Evolutionary conservation across 2,797 vertebrate genomes (phyloP).

Genomic region (Gallinago solitaria): DNA sequence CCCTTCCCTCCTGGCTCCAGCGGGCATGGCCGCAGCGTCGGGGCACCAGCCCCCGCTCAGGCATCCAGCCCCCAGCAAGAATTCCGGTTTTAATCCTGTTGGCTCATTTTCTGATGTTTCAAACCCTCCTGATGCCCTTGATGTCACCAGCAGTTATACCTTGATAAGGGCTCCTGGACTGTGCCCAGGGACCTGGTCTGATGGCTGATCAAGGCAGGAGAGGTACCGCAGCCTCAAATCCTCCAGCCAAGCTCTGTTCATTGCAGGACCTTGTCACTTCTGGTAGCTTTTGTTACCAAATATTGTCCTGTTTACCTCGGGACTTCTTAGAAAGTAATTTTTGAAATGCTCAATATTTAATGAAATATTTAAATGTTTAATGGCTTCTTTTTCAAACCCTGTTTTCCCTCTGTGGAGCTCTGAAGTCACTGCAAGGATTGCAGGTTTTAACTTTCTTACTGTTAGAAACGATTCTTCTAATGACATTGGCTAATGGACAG

Average conservation of each 20-base stretch:
- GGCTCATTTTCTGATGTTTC: background rate
- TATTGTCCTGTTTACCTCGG: slow-evolving; percentile 66
- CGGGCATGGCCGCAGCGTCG: rapidly evolving
- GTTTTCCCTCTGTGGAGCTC: slow-evolving; percentile 8
- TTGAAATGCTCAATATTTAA: slow-evolving; percentile 74
- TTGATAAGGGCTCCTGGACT: background rate
- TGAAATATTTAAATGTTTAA: slow-evolving; percentile 74
- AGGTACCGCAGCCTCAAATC: background rate
- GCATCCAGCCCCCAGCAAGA: background rate
- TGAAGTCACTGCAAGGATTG: background rate
- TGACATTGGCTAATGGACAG: background rate
- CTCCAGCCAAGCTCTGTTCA: background rate
- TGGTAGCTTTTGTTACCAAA: slow-evolving; percentile 64
- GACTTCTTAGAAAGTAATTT: slow-evolving; percentile 74
- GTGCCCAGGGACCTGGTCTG: background rate
- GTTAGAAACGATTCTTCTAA: background rate
- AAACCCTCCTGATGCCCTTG: background rate
- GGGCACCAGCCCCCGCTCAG: background rate
- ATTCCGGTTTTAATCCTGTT: background rate
- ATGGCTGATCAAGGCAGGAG: background rate
- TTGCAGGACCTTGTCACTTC: background rate
- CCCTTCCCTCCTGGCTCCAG: background rate
- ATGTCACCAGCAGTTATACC: background rate
- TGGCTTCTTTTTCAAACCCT: slow-evolving; percentile 47
- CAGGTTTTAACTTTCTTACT: background rate